phyloP scores from a whole-genome alignment of 2,888 invertebrate genomes.

The Drosophila mimica region DNA sequence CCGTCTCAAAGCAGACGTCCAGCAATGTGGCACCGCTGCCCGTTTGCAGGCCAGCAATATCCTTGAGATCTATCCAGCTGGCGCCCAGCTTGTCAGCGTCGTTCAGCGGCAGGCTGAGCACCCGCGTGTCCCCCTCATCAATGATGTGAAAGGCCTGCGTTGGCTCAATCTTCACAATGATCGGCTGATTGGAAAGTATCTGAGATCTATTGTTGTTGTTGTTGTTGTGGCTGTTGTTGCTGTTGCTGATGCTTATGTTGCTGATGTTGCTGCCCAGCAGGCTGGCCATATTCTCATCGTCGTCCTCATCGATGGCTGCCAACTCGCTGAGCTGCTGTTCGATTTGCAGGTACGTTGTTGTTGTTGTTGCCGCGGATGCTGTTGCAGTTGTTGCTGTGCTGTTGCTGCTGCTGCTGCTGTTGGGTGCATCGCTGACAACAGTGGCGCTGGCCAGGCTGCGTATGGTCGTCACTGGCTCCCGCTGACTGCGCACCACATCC shows the following conservation, averaged over 20 bases:
- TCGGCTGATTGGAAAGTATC: slow-evolving; percentile 79
- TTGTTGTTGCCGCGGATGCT: slow-evolving; percentile 33
- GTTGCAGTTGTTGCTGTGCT: slow-evolving; percentile 2
- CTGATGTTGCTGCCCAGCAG: slow-evolving; percentile 46
- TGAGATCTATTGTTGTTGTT: slow-evolving; percentile 33
- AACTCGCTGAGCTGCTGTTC: slow-evolving; percentile 71
- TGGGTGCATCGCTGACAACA: slow-evolving; percentile 5
- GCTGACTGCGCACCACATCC: slow-evolving; percentile 74
- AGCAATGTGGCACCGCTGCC: slow-evolving; percentile 69
- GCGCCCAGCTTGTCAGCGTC: slow-evolving; percentile 83
- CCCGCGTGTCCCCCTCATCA: slow-evolving; percentile 83
- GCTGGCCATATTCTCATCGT: slow-evolving; percentile 62
- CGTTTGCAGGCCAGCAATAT: slow-evolving; percentile 83
- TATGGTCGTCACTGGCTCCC: slow-evolving; percentile 55
- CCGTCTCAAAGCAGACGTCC: slow-evolving; percentile 80
- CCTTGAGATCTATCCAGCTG: slow-evolving; percentile 84
- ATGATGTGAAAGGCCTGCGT: slow-evolving; percentile 84
- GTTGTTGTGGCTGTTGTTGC: slow-evolving; percentile 4
- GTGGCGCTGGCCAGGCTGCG: slow-evolving; percentile 43
- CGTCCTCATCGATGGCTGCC: slow-evolving; percentile 62
- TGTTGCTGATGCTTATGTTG: slow-evolving; percentile 11
- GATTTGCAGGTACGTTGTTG: slow-evolving; percentile 72
- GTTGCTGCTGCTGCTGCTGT: slow-evolving; percentile 9
- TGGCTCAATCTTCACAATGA: slow-evolving; percentile 84
- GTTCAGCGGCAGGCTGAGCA: slow-evolving; percentile 82